phyloP scores from a whole-genome alignment of 1,140 invertebrate species.

The Nylanderia fulva region DNA sequence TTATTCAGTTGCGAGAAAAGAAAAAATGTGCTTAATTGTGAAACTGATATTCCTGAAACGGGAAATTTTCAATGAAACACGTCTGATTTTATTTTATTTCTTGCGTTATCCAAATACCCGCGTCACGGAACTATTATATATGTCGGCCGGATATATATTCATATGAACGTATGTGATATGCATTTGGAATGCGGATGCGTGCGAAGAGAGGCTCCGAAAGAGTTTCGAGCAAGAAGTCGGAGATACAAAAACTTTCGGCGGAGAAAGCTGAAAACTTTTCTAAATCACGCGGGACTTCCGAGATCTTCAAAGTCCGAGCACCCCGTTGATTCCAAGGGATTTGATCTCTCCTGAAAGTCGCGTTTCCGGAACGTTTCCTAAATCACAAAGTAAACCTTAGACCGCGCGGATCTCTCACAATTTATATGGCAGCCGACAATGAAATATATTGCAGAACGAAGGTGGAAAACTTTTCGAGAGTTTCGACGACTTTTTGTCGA shows the following conservation, averaged over 20 bases:
- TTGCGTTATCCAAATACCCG: constrained; percentile 8
- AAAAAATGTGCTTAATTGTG: neutral
- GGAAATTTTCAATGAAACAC: neutral
- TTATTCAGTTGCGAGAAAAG: neutral
- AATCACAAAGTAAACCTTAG: constrained; percentile 55
- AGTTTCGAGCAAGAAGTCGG: neutral
- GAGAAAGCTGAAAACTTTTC: constrained; percentile 43
- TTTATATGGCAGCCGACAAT: constrained; percentile 55
- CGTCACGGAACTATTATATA: constrained; percentile 10
- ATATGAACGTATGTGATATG: constrained; percentile 25
- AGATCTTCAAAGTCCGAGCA: constrained; percentile 44
- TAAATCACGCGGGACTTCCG: constrained; percentile 47
- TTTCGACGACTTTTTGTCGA: constrained; percentile 41
- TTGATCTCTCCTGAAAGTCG: constrained; percentile 43
- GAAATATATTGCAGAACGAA: constrained; percentile 48
- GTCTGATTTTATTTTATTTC: neutral
- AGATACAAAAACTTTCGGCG: constrained; percentile 53
- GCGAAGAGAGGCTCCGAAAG: neutral
- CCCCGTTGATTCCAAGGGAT: constrained; percentile 44
- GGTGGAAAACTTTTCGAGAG: constrained; percentile 38
- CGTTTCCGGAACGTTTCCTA: constrained; percentile 34
- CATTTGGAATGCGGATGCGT: neutral
- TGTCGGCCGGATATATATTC: constrained; percentile 27
- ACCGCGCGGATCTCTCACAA: constrained; percentile 54
- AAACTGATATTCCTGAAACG: neutral